Evolutionary conservation across 1,140 invertebrate species (phyloP).

Genomic region (Pseudomyrmex concolor): DNA sequence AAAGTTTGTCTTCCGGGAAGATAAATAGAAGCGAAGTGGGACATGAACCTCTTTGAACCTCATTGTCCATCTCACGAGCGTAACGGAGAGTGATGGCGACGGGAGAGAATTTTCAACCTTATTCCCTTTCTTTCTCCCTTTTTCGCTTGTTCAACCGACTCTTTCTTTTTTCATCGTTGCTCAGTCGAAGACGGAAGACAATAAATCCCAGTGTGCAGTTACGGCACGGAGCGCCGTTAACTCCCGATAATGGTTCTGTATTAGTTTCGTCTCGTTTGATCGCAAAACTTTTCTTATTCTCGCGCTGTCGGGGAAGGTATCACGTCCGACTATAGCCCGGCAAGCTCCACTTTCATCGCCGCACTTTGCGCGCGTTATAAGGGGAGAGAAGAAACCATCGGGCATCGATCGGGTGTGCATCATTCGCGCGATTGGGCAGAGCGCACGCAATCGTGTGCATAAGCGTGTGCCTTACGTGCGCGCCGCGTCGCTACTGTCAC

Average conservation of each 20-base stretch:
- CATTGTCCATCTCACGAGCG: conserved; percentile 38
- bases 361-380: too few relatives aligned
- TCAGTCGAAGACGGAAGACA: conserved; percentile 23
- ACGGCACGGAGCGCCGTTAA: conserved; percentile 58
- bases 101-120: conserved; percentile 42
- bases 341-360: conserved; percentile 13
- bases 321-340: conserved; percentile 35
- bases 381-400: neutral
- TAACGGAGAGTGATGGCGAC: conserved; percentile 27
- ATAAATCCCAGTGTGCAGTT: conserved; percentile 64
- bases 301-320: conserved; percentile 39
- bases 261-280: conserved; percentile 65
- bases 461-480: conserved; percentile 9
- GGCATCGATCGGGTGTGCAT: conserved; percentile 24
- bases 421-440: conserved; percentile 38
- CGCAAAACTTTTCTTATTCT: conserved; percentile 57
- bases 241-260: conserved; percentile 65
- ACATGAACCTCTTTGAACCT: conserved; percentile 53
- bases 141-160: neutral
- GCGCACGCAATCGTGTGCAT: conserved; percentile 41
- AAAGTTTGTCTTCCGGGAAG: conserved; percentile 53
- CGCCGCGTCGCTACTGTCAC: conserved; percentile 38
- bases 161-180: conserved; percentile 6
- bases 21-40: conserved; percentile 57
- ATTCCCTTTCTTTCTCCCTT: neutral